Evolutionary conservation across 2,888 invertebrate genomes (phyloP), one percentile per base, ranked within the genome.

Genomic region (Meganola albula): DNA sequence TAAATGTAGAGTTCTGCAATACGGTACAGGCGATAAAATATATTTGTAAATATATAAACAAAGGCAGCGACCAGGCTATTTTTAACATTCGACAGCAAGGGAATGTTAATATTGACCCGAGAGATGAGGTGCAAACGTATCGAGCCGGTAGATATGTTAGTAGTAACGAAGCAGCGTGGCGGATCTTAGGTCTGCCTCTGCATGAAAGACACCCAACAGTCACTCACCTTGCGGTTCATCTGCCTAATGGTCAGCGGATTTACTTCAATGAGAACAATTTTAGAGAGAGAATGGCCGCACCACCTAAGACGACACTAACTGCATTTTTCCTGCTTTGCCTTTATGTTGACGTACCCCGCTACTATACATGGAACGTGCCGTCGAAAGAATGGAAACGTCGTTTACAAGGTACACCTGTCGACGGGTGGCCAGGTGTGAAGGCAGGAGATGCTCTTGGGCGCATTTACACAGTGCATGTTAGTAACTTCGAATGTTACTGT

Each of bases 1-100:
- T 34, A 13, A 48, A 43, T 13, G 45, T 48, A 20, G 41, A 48
- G 27, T 36, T 2, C 31, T 45, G 48, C 26, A 16, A 41, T 39
- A 41, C 38, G 18, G 36, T 37, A 2, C 36, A 39, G 20, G 37
- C 34, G 2, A 37, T 37, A 5, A 37, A 40, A n/a, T n/a, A 29
- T 34, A 41, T 21, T 20, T 38, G 33, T 12, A 38, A 35, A 23
- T 38, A 35, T 13, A 13, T 25, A 1, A 25, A 12, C 4, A 25
- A 25, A 24, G 24, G 24, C 8, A 49, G 34, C 29, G 31, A 37
- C 14, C 22, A 26, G 26, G 32, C 37, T 11, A 16, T 37, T 6
- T 31, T 37, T 11, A n/a, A n/a, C n/a, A n/a, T n/a, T n/a, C n/a
- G n/a, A n/a, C n/a, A n/a, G n/a, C n/a, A n/a, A n/a, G 34, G 24